Percentiles rank a stretch among this genome's conserved stretches.
phyloP scores from a whole-genome alignment of 2,888 invertebrate genomes.

The Dendrolimus pini region DNA sequence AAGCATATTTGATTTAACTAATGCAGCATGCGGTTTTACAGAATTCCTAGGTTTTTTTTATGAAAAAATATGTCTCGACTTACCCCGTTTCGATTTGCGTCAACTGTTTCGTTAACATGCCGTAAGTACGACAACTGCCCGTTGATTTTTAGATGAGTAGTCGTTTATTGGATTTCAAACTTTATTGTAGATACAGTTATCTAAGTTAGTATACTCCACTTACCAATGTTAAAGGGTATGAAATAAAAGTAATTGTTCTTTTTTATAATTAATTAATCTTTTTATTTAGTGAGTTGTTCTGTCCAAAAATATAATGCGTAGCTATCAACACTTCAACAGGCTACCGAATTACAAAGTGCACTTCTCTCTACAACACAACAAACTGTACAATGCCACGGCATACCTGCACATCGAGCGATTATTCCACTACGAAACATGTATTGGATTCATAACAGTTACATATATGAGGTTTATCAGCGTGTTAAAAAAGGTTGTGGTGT shows the following conservation, averaged over 20 bases:
- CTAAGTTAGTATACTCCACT: not conserved
- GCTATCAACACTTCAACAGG: slow-evolving; percentile 57
- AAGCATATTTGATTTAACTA: too few relatives aligned
- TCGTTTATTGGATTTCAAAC: too few relatives aligned
- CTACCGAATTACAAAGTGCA: slow-evolving; percentile 58
- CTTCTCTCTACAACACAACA: slow-evolving; percentile 37
- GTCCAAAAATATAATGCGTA: slow-evolving; percentile 71
- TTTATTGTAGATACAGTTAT: not conserved
- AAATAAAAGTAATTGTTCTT: slow-evolving; percentile 29
- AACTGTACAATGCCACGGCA: slow-evolving; percentile 26
- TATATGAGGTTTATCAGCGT: too few relatives aligned
- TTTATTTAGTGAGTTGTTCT: slow-evolving; percentile 62
- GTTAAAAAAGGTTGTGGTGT: too few relatives aligned
- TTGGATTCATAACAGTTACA: too few relatives aligned
- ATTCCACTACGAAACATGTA: slow-evolving; percentile 5
- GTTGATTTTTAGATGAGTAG: too few relatives aligned
- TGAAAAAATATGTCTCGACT: too few relatives aligned
- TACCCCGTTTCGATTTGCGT: too few relatives aligned
- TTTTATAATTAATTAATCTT: slow-evolving; percentile 40
- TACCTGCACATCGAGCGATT: slow-evolving; percentile 10
- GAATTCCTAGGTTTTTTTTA: too few relatives aligned
- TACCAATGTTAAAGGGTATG: slow-evolving; percentile 14
- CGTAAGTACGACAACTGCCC: too few relatives aligned
- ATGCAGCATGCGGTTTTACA: too few relatives aligned
- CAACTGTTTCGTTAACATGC: too few relatives aligned